Conservation (phyloP, 2,797 vertebrate genomes). For the Triplophysa bombifrons region DNA sequence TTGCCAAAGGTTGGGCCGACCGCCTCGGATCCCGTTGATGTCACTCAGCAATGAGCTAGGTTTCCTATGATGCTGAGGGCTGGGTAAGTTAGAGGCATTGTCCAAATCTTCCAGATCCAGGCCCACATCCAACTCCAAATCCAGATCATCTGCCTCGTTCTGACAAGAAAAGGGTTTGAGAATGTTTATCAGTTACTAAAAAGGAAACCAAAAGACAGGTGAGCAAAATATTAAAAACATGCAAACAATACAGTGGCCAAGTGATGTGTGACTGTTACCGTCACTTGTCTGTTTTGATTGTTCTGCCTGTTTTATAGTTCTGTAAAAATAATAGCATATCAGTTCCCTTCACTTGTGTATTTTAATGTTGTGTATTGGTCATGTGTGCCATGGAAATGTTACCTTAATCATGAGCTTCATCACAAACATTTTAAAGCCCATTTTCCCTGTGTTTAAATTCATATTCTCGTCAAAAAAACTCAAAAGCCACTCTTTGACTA, state of each 20-base stretch:
- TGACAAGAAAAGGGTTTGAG: conserved; percentile 13
- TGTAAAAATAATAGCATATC: too few species aligned
- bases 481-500: too few species aligned
- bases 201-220: not conserved
- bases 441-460: too few species aligned
- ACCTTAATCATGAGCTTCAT: too few species aligned
- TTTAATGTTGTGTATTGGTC: too few species aligned
- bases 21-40: conserved; percentile 47
- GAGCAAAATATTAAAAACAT: not conserved
- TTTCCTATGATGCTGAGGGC: conserved; percentile 36
- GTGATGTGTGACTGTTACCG: not conserved
- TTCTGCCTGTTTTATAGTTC: too few species aligned
- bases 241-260: not conserved
- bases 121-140: conserved; percentile 51
- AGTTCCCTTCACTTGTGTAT: too few species aligned
- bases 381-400: too few species aligned
- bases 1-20: conserved; percentile 57
- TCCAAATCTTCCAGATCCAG: conserved; percentile 45
- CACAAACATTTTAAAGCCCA: too few species aligned
- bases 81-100: conserved; percentile 54
- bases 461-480: too few species aligned
- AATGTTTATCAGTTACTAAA: not conserved
- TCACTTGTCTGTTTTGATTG: too few species aligned
- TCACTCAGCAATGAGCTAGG: conserved; percentile 34
- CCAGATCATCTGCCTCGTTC: conserved; percentile 65